Evolutionary conservation across 2,797 vertebrate species (phyloP), one percentile per base, ranked within the genome.

Genomic region (Hemibagrus guttatus): DNA sequence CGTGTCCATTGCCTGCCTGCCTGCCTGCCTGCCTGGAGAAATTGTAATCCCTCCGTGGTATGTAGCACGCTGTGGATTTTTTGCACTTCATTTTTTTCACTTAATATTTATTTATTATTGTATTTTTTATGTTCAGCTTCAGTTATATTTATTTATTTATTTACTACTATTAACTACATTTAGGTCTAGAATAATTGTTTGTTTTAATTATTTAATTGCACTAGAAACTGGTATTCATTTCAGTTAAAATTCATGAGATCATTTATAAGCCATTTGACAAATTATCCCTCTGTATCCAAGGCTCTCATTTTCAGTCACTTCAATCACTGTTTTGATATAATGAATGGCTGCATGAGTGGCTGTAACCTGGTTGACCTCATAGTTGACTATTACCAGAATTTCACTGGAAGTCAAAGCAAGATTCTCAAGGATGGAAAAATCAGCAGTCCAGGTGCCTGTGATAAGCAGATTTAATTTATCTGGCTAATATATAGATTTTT

Each of bases 271-370:
- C 8, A 35, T 78, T 58, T 2, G 17, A 12, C 31, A 23, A 58
- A 79, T 58, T 58, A 78, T 21, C 5, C 4, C 75, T 58, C 17
- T 79, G 11, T 59, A 59, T 59, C 54, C 5, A 35, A 26, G 56
- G 21, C 12, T 42, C 21, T 90, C 90, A 86, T 88, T 87, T 89
- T 89, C 87, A 79, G 81, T 93, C 88, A 91, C 54, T 72, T 75
- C 42, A 86, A 83, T 86, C 85, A 52, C 11, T 82, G 46, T 31
- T 86, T 82, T 83, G 46, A 83, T 82, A 56, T 66, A 83, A 66
- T 56, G 23, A 76, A 42, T 54, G 58, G 39, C 72, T 84, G 17
- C 31, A 75, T 56, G 31, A 82, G 26, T 69, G 35, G 8, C 49
- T 69, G 16, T 78, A 59, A 78, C 39, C 28, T 46, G n/a, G 49